Conservation (phyloP, 2,113 vertebrate species). For the Plecotus auritus region DNA sequence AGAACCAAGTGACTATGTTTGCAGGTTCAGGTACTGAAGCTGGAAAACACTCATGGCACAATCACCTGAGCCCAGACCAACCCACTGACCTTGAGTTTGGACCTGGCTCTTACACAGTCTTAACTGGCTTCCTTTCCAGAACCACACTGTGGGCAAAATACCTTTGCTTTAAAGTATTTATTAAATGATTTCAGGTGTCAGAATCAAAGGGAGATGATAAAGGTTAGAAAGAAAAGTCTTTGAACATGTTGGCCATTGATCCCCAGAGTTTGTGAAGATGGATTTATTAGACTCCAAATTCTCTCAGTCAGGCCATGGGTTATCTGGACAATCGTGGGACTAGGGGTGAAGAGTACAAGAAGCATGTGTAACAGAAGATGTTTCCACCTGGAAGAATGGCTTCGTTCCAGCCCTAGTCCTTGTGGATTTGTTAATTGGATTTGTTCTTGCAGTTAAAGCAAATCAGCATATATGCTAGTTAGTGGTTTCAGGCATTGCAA, state of each 20-base stretch:
- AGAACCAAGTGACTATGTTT: background rate
- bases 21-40: background rate
- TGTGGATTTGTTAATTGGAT: slow-evolving; percentile 66
- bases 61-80: background rate
- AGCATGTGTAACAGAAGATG: slow-evolving; percentile 5
- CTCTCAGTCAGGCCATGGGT: background rate
- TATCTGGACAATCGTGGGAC: background rate
- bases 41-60: background rate
- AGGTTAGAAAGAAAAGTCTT: background rate
- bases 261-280: background rate
- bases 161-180: slow-evolving; percentile 37
- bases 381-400: slow-evolving; percentile 54
- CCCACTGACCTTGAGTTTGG: background rate
- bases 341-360: background rate
- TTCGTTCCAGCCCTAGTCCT: slow-evolving; percentile 20
- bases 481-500: slow-evolving; percentile 48
- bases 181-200: slow-evolving; percentile 26
- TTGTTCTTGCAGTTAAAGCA: slow-evolving; percentile 53
- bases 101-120: background rate
- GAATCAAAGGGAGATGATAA: background rate
- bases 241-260: background rate
- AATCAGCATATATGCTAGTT: slow-evolving; percentile 59
- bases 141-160: background rate
- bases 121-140: background rate
- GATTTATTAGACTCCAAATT: slow-evolving; percentile 17